These are phyloP conservation scores for Maconellicoccus hirsutus DNA, from an alignment of 1,140 invertebrate species.

Conservation along the genomic window DNA sequence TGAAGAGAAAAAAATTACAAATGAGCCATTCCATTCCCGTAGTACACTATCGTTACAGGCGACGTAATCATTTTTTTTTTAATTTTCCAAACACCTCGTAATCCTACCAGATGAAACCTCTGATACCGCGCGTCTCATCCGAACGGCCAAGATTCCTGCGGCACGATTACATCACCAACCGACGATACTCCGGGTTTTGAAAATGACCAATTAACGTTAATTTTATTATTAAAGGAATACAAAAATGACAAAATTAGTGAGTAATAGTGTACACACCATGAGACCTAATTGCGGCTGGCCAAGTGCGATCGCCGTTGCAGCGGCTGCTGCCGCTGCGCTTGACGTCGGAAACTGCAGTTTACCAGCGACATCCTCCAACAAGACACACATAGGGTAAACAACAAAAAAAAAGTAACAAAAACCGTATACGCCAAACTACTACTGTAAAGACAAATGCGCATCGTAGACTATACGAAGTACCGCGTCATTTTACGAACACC, in stretches of 20 bases:
- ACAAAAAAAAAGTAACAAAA: constrained; percentile 12
- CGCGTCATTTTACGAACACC: too few species aligned
- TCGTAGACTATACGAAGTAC: not conserved
- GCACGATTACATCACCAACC: too few species aligned
- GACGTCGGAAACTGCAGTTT: constrained; percentile 21
- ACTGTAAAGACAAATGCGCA: constrained; percentile 19
- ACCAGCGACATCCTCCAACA: constrained; percentile 20
- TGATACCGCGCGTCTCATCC: too few species aligned
- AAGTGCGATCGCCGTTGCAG: constrained; percentile 20
- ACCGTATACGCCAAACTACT: constrained; percentile 18
- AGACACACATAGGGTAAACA: constrained; percentile 21
- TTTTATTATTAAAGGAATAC: too few species aligned
- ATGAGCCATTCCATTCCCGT: not conserved
- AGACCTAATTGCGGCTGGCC: constrained; percentile 21
- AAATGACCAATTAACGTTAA: too few species aligned
- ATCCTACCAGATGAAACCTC: too few species aligned
- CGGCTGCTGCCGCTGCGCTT: constrained; percentile 16
- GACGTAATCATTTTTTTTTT: too few species aligned
- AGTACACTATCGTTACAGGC: not conserved
- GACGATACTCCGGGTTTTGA: too few species aligned
- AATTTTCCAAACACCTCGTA: too few species aligned
- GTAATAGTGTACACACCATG: constrained; percentile 22
- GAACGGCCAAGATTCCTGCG: too few species aligned
- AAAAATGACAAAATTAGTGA: not conserved
- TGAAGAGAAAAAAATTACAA: not conserved